Base-by-base conservation (phyloP, 2,797 vertebrate species). In the Amblyopsis hoosieri region DNA sequence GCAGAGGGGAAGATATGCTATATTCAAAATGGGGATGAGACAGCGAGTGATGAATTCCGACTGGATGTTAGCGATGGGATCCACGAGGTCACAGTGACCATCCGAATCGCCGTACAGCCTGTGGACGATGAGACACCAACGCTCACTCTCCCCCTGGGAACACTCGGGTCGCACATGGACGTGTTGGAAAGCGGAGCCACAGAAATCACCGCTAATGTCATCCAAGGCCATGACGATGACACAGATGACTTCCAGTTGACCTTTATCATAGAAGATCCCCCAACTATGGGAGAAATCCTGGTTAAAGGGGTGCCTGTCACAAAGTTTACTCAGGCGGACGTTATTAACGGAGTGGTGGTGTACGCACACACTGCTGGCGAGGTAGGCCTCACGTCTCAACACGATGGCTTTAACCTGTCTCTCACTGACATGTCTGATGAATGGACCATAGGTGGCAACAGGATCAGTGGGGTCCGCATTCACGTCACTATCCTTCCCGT, bases 301-400 rank as follows among this genome's bases (percentile, higher is more conserved):
- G 92, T 97, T 10, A 93, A 90, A 78, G 96, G 96, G 0, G 75
- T 91, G 1, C 93, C 93, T 1, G 85, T 92, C 9, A 85, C 85
- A n/a, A 91, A 86, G 14, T 99, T 99, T 79, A 96, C 94, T 1
- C 96, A 97, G 78, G 94, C 90, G 31, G 95, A 99, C 62, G 84
- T 99, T 13, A 93, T 97, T 55, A 95, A 94, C 53, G 97, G 97
- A 4, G 80, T 91, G 49, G 95, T 98, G 1, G 87, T 93, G 2
- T 99, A 98, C 51, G 87, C 92, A 11, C 97, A 99, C 77, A 97
- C 94, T 0, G 84, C 94, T 12, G 95, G 96, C 0, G 97, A 99
- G 89, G 93, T 98, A 56, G 97, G 97, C 8, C 84, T 94, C 1
- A 48, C 85, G 13, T 91, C 95, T 51, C 91, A 86, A 67, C 88